Conservation (phyloP, 2,113 vertebrate genomes). For the Ptilonorhynchus violaceus region DNA sequence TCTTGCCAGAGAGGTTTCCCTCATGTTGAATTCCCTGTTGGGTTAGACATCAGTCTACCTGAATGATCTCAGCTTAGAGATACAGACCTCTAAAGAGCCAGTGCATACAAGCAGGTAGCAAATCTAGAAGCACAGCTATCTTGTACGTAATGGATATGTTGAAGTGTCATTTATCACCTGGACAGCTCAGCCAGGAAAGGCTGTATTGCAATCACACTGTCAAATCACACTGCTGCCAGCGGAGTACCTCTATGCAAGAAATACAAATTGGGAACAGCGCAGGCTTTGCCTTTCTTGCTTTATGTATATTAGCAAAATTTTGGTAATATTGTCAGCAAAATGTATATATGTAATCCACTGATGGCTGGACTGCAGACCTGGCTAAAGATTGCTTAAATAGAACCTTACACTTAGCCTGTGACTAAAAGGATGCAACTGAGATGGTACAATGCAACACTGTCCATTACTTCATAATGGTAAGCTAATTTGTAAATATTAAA, state of each 20-base stretch:
- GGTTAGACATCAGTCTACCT: not conserved
- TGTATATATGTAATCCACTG: not conserved
- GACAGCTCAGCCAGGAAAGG: not conserved
- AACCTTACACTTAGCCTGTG: not conserved
- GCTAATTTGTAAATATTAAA: not conserved
- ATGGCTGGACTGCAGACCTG: not conserved
- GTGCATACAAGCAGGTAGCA: not conserved
- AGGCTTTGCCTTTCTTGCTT: not conserved
- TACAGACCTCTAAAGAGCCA: not conserved
- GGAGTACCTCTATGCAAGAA: not conserved
- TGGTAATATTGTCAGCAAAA: not conserved
- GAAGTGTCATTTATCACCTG: not conserved
- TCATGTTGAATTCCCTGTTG: not conserved
- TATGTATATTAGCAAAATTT: not conserved
- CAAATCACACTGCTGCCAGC: not conserved
- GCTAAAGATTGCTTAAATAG: not conserved
- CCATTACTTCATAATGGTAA: not conserved
- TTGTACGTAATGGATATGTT: fast-evolving
- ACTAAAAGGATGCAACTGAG: not conserved
- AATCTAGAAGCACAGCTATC: not conserved
- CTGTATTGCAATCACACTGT: not conserved
- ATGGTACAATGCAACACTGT: not conserved
- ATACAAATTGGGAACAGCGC: fast-evolving
- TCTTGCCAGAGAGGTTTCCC: not conserved
- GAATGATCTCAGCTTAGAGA: not conserved